Conservation (phyloP, 2,888 invertebrate genomes). For the Plebejus melissa region DNA sequence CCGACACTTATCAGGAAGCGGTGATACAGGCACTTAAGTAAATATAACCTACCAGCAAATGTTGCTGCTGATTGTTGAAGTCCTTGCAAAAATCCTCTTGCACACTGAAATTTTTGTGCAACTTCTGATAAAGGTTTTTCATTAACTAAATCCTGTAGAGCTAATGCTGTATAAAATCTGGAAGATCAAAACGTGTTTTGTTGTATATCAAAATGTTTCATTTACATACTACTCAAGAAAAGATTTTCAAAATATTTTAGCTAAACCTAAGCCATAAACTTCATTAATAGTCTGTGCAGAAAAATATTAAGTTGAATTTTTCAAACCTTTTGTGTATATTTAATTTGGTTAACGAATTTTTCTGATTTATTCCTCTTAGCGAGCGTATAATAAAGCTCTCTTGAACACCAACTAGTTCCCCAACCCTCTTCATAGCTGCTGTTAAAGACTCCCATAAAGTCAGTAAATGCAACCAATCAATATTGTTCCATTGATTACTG, state of each 20-base stretch:
- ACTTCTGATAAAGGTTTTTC: constrained; percentile 91
- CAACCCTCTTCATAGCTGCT: constrained; percentile 90
- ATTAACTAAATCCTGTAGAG: constrained; percentile 94
- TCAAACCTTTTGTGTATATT: constrained; percentile 82
- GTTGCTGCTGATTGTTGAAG: constrained; percentile 96
- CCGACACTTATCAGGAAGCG: too few relatives aligned
- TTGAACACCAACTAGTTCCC: constrained; percentile 91
- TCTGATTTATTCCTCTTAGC: constrained; percentile 82
- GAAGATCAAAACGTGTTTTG: constrained; percentile 32
- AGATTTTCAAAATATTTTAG: neutral
- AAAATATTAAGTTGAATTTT: constrained; percentile 13
- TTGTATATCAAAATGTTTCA: neutral
- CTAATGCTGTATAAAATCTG: constrained; percentile 93
- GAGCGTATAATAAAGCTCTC: constrained; percentile 91
- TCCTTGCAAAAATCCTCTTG: constrained; percentile 94
- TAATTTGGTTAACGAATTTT: constrained; percentile 74
- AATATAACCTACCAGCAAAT: constrained; percentile 85
- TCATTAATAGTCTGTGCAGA: neutral
- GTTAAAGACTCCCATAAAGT: constrained; percentile 90
- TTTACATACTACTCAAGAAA: neutral
- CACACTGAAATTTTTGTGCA: constrained; percentile 90
- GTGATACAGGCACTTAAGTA: neutral
- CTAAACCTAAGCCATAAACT: neutral
- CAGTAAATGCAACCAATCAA: constrained; percentile 90
- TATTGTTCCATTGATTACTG: constrained; percentile 85